Percentiles rank a stretch among this genome's conserved stretches.
These are phyloP conservation scores for Exephanes ischioxanthus DNA, from an alignment of 2,888 invertebrate species.

Conservation along the genomic window DNA sequence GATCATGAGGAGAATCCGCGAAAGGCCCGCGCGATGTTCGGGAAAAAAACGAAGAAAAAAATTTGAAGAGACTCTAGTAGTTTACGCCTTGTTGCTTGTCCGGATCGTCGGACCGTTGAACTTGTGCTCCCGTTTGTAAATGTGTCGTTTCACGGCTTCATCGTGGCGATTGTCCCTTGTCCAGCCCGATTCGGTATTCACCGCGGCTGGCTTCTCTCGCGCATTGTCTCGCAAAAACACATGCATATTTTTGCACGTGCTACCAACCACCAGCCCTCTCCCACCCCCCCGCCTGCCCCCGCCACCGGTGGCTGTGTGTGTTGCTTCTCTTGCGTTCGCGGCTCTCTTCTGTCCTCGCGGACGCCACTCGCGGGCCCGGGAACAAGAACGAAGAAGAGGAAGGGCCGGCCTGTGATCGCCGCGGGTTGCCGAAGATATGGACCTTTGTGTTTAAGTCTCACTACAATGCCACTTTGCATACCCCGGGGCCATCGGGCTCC, in stretches of 20 bases:
- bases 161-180: constrained; percentile 69
- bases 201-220: constrained; percentile 68
- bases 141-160: constrained; percentile 73
- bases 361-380: constrained; percentile 21
- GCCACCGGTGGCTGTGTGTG: not conserved
- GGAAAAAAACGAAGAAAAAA: not conserved
- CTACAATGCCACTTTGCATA: constrained; percentile 73
- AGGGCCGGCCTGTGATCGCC: constrained; percentile 69
- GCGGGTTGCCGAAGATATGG: constrained; percentile 73
- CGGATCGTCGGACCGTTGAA: constrained; percentile 65
- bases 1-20: constrained; percentile 11
- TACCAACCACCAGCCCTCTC: constrained; percentile 53
- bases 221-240: constrained; percentile 80
- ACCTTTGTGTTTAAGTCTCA: constrained; percentile 74
- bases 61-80: not conserved
- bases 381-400: constrained; percentile 42
- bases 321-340: constrained; percentile 63
- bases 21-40: constrained; percentile 3
- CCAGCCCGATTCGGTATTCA: constrained; percentile 66
- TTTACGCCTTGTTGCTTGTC: constrained; percentile 36
- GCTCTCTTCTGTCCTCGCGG: not conserved
- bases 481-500: constrained; percentile 59
- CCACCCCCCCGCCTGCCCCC: constrained; percentile 48
- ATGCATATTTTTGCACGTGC: constrained; percentile 82
- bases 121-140: constrained; percentile 72